These are phyloP conservation scores for Diphyllodes magnificus DNA, from an alignment of 2,113 vertebrate species.

Conservation along the genomic window DNA sequence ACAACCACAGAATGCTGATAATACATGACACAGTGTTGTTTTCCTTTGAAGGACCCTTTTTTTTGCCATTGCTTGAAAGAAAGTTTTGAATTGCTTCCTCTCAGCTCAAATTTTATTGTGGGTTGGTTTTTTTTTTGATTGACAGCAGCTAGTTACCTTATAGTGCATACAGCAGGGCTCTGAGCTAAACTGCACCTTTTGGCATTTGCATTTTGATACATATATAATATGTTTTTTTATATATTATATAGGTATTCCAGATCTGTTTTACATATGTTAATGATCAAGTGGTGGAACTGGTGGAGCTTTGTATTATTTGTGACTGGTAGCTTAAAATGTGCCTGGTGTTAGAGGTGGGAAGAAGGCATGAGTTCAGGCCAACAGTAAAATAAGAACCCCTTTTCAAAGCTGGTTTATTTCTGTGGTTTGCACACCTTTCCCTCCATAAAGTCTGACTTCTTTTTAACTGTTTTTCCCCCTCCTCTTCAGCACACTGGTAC, in stretches of 20 bases:
- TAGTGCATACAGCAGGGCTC: conserved; percentile 42
- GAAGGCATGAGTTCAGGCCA: conserved; percentile 43
- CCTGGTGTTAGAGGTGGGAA: conserved; percentile 54
- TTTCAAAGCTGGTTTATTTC: conserved; percentile 53
- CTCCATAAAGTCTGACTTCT: conserved; percentile 23
- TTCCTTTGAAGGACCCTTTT: conserved; percentile 19
- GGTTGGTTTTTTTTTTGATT: conserved; percentile 4
- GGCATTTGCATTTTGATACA: conserved; percentile 63
- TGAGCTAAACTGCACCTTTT: conserved; percentile 45
- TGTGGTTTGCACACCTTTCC: conserved; percentile 60
- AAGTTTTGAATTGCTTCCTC: conserved; percentile 33
- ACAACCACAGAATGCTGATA: conserved; percentile 42
- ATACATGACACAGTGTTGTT: conserved; percentile 20
- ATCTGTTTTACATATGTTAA: conserved; percentile 64
- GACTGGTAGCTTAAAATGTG: conserved; percentile 56
- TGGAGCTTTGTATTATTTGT: conserved; percentile 58
- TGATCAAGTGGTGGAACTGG: conserved; percentile 52
- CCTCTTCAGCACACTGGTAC: conserved; percentile 13
- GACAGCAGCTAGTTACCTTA: conserved; percentile 51
- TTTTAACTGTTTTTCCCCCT: not conserved
- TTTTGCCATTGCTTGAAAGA: conserved; percentile 16
- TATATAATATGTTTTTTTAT: conserved; percentile 67
- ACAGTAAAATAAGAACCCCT: conserved; percentile 50
- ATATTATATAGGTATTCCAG: conserved; percentile 64
- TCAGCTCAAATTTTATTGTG: conserved; percentile 23